Conservation (phyloP, 2,797 vertebrate genomes). For the Falco biarmicus region DNA sequence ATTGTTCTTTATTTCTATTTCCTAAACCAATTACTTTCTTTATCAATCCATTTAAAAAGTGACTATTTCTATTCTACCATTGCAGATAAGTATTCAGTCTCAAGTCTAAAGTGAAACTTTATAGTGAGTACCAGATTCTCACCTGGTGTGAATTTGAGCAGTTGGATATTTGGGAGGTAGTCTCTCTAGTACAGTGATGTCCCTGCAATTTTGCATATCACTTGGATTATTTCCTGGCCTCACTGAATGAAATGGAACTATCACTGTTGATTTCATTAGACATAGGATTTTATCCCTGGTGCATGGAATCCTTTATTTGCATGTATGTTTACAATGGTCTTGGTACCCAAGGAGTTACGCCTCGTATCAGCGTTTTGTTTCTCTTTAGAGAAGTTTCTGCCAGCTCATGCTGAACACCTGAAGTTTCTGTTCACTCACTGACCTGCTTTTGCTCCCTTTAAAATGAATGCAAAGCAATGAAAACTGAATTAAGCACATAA, state of each 20-base stretch:
- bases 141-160: background rate
- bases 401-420: background rate
- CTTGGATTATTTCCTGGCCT: background rate
- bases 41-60: background rate
- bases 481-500: background rate
- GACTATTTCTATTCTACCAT: constrained; percentile 28
- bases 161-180: background rate
- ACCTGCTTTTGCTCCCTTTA: background rate
- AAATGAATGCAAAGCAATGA: constrained; percentile 2
- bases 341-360: background rate
- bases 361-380: background rate
- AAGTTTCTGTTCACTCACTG: background rate
- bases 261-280: background rate
- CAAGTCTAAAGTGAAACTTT: background rate
- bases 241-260: background rate
- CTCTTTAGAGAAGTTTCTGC: background rate
- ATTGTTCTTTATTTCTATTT: constrained; percentile 69
- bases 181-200: background rate
- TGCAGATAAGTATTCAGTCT: background rate
- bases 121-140: background rate
- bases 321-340: background rate
- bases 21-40: constrained; percentile 48
- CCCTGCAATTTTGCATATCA: background rate
- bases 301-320: constrained; percentile 14
- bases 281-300: background rate